A percentile compares a stretch with the other conserved stretches of the same genome.
Evolutionary conservation across 2,888 invertebrate genomes (phyloP).

Genomic region (Thymelicus lineola): DNA sequence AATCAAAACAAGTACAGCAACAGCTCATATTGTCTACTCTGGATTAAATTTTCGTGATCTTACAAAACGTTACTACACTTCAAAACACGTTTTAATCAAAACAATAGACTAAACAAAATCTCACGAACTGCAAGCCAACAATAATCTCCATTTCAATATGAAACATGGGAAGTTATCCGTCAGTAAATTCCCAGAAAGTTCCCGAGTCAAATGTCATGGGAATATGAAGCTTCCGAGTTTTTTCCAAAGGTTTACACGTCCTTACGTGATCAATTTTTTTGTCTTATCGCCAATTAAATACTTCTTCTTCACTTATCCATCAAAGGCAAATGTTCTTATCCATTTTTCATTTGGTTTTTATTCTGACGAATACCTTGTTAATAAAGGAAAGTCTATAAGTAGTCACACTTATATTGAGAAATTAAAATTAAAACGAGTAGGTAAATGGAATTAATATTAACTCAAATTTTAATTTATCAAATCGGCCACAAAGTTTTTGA

Average conservation of each 20-base stretch:
- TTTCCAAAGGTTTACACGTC: background rate
- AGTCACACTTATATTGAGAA: no score
- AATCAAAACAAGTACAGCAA: background rate
- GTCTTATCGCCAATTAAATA: conserved; percentile 5
- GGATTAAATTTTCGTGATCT: conserved; percentile 5
- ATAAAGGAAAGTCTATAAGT: no score
- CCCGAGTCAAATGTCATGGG: conserved; percentile 30
- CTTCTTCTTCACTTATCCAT: background rate
- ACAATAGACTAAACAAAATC: conserved; percentile 6
- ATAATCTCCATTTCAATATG: conserved; percentile 16
- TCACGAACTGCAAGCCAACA: conserved; percentile 16
- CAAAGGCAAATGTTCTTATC: background rate
- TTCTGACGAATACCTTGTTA: background rate
- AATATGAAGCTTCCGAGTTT: conserved; percentile 12
- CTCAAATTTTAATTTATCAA: no score
- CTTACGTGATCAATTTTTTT: background rate
- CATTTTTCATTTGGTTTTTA: conserved; percentile 1
- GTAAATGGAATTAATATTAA: no score
- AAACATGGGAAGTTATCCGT: conserved; percentile 19
- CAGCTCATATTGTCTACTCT: background rate
- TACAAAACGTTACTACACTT: background rate
- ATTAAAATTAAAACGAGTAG: no score
- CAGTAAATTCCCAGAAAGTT: conserved; percentile 11
- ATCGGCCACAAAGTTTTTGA: no score
- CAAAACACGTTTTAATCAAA: conserved; percentile 7